phyloP scores from a whole-genome alignment of 2,797 vertebrate genomes.

The Sarcoramphus papa region DNA sequence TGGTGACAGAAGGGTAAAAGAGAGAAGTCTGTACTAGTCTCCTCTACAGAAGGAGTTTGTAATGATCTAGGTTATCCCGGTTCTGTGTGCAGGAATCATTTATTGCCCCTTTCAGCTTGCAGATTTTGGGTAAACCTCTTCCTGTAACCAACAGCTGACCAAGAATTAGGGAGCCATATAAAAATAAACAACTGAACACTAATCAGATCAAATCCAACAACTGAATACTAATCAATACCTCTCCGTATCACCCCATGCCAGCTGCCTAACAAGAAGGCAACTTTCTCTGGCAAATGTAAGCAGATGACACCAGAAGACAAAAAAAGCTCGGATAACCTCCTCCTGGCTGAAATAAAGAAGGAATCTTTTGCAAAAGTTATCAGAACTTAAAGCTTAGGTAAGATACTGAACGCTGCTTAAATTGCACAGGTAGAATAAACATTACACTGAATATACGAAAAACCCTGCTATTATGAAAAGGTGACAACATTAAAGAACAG shows the following conservation, averaged over 20 bases:
- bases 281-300: background rate
- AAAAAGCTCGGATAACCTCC: background rate
- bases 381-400: background rate
- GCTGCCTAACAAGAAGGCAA: background rate
- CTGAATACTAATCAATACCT: background rate
- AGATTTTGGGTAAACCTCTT: background rate
- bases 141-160: background rate
- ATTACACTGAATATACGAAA: background rate
- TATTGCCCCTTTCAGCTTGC: background rate
- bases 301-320: background rate
- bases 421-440: background rate
- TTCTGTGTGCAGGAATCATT: background rate
- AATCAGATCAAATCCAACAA: background rate
- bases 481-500: background rate
- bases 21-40: background rate
- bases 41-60: background rate
- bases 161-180: background rate
- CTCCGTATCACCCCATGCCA: background rate
- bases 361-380: background rate
- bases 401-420: background rate
- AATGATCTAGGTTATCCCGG: background rate
- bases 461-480: background rate
- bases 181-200: background rate
- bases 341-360: background rate
- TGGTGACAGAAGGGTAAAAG: background rate